phyloP scores from a whole-genome alignment of 2,797 vertebrate genomes.

The Parotocinclus haroldoi region DNA sequence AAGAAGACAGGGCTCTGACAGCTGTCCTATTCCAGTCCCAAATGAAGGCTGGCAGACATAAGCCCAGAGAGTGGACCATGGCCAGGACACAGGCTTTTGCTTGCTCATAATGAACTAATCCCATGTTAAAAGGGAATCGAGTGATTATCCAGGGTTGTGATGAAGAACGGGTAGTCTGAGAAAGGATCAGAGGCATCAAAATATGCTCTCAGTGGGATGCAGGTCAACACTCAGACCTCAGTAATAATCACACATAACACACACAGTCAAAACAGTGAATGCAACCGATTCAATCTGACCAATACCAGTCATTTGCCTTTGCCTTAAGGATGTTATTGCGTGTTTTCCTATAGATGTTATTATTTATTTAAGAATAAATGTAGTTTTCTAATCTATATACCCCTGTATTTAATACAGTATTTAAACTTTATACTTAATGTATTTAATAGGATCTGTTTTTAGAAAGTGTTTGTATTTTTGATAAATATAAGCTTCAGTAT shows the following conservation, averaged over 20 bases:
- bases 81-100: constrained; percentile 47
- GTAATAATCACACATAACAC: constrained; percentile 41
- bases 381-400: neutral
- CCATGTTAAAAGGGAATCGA: constrained; percentile 45
- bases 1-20: constrained; percentile 30
- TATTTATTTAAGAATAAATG: neutral
- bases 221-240: constrained; percentile 36
- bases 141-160: constrained; percentile 35
- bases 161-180: constrained; percentile 25
- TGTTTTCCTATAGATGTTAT: neutral
- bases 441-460: no score
- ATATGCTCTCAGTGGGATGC: constrained; percentile 31
- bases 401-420: neutral
- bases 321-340: no score
- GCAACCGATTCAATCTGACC: constrained; percentile 35
- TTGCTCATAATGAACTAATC: constrained; percentile 47
- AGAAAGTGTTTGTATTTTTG: no score
- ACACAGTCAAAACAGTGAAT: constrained; percentile 36
- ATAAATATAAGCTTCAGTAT: no score
- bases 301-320: constrained; percentile 5
- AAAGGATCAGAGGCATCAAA: constrained; percentile 47
- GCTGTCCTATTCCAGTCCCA: constrained; percentile 30
- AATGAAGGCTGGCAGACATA: constrained; percentile 42
- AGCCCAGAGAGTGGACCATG: constrained; percentile 34
- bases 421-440: no score